These are phyloP conservation scores for Onychomys leucogaster DNA, from an alignment of 2,797 vertebrate species.

Conservation along the genomic window DNA sequence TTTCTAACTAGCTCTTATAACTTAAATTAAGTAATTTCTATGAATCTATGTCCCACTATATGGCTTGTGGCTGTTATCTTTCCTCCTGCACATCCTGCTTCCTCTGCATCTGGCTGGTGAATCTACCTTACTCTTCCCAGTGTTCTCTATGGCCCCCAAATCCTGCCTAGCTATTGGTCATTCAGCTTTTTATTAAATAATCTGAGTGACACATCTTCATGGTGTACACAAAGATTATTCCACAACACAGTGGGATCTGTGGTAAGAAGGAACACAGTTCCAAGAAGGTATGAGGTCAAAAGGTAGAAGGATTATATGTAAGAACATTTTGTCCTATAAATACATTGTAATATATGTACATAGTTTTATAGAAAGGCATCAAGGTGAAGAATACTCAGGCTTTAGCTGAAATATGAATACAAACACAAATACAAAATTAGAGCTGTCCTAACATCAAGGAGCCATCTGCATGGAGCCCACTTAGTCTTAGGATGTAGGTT, in stretches of 20 bases:
- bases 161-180: not conserved
- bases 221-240: not conserved
- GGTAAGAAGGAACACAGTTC: not conserved
- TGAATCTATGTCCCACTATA: not conserved
- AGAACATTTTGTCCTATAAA: slow-evolving; percentile 22
- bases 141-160: not conserved
- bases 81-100: not conserved
- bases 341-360: not conserved
- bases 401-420: not conserved
- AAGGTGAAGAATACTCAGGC: slow-evolving; percentile 13
- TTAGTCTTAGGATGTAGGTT: not conserved
- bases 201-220: not conserved
- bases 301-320: not conserved
- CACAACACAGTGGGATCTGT: not conserved
- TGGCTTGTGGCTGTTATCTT: not conserved
- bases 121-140: not conserved
- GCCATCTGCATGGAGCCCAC: not conserved
- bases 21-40: not conserved
- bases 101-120: not conserved
- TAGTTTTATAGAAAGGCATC: not conserved
- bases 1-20: not conserved
- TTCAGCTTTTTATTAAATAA: not conserved
- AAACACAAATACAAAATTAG: not conserved
- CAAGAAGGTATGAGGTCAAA: not conserved
- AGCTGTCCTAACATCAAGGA: slow-evolving; percentile 6